A percentile compares a stretch with the other conserved stretches of the same genome.
phyloP scores from a whole-genome alignment of 2,113 vertebrate species.

The Struthidea cinerea region DNA sequence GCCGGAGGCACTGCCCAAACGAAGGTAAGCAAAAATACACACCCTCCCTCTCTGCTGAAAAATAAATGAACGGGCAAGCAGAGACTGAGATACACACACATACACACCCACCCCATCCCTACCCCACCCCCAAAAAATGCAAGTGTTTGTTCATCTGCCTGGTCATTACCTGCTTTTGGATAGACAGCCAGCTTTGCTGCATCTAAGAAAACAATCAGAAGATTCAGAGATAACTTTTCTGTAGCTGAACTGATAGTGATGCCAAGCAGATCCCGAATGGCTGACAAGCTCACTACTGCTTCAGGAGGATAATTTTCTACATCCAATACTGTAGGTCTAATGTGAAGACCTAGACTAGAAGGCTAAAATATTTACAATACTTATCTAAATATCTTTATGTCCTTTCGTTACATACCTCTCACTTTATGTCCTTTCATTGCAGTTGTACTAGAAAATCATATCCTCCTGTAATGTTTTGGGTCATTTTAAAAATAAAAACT shows the following conservation, averaged over 20 bases:
- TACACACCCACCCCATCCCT: not conserved
- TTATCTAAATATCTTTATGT: not conserved
- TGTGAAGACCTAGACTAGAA: no score
- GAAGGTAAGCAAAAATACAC: not conserved
- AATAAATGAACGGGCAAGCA: not conserved
- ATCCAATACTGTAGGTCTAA: not conserved
- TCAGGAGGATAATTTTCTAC: not conserved
- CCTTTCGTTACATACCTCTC: not conserved
- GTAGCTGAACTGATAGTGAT: not conserved
- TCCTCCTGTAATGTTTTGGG: not conserved
- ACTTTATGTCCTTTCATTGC: not conserved
- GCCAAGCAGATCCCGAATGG: not conserved
- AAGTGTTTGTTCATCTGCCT: not conserved
- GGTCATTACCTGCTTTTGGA: not conserved
- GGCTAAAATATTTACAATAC: not conserved
- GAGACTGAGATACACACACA: not conserved
- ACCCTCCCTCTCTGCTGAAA: not conserved
- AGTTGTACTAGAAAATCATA: not conserved
- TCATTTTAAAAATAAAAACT: not conserved
- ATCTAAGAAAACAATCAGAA: not conserved
- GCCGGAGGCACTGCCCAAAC: not conserved
- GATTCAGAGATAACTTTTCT: not conserved
- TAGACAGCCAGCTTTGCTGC: not conserved
- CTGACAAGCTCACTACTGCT: not conserved
- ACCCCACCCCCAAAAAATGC: fast-evolving